Evolutionary conservation across 2,888 invertebrate species (phyloP).

Genomic region (Clusia tigrina): DNA sequence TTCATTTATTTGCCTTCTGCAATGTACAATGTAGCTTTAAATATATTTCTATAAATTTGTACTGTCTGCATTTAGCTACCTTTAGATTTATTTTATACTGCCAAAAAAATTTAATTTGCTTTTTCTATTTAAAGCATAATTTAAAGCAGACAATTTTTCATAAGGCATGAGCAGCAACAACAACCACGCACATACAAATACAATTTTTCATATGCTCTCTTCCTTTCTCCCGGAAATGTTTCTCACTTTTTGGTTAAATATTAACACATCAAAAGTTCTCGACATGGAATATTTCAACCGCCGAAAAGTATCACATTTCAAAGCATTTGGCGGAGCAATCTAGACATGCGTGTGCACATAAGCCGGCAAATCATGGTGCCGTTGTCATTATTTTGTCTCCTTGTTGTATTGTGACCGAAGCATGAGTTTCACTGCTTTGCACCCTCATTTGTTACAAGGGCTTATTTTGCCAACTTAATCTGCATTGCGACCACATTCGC

Average conservation of each 20-base stretch:
- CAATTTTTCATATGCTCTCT: too few species aligned
- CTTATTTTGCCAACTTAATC: background rate
- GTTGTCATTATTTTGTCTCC: background rate
- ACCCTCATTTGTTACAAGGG: background rate
- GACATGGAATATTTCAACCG: background rate
- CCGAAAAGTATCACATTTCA: background rate
- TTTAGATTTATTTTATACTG: too few species aligned
- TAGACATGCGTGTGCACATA: background rate
- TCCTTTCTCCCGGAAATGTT: too few species aligned
- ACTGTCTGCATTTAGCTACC: too few species aligned
- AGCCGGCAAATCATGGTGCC: background rate
- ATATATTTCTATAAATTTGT: too few species aligned
- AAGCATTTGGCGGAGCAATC: background rate
- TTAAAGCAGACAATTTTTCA: constrained; percentile 3
- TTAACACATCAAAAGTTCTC: background rate
- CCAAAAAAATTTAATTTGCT: background rate
- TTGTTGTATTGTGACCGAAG: background rate
- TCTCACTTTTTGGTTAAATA: background rate
- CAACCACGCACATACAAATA: too few species aligned
- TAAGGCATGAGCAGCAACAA: background rate
- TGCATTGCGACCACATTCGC: background rate
- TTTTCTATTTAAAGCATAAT: background rate
- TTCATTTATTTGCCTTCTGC: too few species aligned
- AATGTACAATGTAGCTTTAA: too few species aligned
- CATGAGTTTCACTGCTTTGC: background rate